Conservation (phyloP, 2,888 invertebrate species). For the Monoplex corrugatus region DNA sequence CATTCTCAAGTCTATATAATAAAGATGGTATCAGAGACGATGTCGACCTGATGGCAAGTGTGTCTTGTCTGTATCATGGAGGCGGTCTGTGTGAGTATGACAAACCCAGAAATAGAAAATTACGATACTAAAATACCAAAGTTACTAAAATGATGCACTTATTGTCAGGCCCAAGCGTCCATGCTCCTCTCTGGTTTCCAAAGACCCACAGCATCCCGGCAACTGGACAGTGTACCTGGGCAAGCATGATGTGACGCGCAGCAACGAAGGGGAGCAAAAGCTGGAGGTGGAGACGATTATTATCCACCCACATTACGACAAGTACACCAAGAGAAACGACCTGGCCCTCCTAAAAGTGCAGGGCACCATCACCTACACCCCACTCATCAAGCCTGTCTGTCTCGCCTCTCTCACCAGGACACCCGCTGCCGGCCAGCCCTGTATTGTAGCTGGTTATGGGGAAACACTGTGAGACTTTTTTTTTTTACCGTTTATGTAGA, state of each 20-base stretch:
- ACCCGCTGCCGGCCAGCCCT: slow-evolving; percentile 55
- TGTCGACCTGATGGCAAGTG: too few species aligned
- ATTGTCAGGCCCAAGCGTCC: neutral
- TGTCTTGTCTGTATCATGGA: too few species aligned
- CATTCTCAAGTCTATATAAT: too few species aligned
- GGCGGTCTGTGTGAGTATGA: too few species aligned
- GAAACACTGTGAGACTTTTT: slow-evolving; percentile 54
- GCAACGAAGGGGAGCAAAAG: neutral
- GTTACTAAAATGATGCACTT: neutral
- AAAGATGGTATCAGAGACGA: too few species aligned
- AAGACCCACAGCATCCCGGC: neutral
- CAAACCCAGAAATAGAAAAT: too few species aligned
- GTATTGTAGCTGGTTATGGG: slow-evolving; percentile 73
- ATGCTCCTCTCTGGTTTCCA: neutral
- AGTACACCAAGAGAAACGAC: slow-evolving; percentile 84
- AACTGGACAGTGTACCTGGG: slow-evolving; percentile 32
- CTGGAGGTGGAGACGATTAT: slow-evolving; percentile 71
- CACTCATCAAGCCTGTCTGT: slow-evolving; percentile 65
- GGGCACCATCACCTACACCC: slow-evolving; percentile 62
- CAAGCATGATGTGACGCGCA: neutral
- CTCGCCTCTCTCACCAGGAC: slow-evolving; percentile 49
- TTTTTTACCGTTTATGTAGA: too few species aligned
- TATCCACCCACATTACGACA: slow-evolving; percentile 91
- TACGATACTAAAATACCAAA: too few species aligned
- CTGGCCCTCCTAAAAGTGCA: slow-evolving; percentile 70